A percentile compares a stretch with the other conserved stretches of the same genome.
Evolutionary conservation across 2,113 vertebrate species (phyloP).

Genomic region (Vidua chalybeata): DNA sequence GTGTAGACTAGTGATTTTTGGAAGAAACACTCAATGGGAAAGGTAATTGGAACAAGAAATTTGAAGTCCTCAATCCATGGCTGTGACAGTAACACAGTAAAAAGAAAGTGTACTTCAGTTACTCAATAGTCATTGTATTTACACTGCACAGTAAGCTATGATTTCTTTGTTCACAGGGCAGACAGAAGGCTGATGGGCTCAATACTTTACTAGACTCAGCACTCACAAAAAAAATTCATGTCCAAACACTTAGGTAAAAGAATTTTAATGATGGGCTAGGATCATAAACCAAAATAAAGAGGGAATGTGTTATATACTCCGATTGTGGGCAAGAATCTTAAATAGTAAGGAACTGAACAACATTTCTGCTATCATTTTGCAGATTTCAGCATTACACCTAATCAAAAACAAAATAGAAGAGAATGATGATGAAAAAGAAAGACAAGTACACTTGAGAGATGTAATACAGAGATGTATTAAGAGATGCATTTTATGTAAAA

Average conservation of each 20-base stretch:
- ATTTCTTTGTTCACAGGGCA: not conserved
- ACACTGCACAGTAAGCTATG: not conserved
- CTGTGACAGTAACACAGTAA: not conserved
- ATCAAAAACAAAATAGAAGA: not conserved
- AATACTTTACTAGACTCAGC: not conserved
- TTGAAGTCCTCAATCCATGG: not conserved
- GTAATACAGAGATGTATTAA: not conserved
- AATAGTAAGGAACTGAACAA: not conserved
- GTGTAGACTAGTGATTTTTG: not conserved
- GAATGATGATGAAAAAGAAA: not conserved
- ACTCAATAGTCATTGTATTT: not conserved
- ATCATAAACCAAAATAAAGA: not conserved
- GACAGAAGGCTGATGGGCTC: not conserved
- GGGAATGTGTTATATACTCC: not conserved
- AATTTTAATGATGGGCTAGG: not conserved
- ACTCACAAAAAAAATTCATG: not conserved
- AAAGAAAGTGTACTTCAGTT: not conserved
- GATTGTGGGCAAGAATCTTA: not conserved
- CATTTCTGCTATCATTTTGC: not conserved
- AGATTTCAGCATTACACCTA: not conserved
- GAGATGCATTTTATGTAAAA: not conserved
- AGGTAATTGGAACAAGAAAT: not conserved
- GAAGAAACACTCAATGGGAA: not conserved
- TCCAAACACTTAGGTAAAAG: not conserved
- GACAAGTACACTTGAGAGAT: not conserved